Conservation (phyloP, 2,113 vertebrate genomes). For the Panthera leo region DNA sequence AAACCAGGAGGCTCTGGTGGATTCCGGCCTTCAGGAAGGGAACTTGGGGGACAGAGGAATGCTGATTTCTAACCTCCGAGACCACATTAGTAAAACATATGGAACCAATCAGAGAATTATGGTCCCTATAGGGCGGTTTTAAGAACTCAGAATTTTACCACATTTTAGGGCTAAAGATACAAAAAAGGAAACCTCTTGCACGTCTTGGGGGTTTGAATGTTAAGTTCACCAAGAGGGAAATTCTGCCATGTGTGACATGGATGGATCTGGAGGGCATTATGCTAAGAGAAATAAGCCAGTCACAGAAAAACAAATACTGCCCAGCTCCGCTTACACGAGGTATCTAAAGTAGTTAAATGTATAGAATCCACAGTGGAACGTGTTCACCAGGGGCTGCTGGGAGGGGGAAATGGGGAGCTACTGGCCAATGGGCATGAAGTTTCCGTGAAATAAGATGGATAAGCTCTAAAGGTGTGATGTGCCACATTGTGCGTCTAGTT, state of each 20-base stretch:
- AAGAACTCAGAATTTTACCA: constrained; percentile 40
- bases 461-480: background rate
- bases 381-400: background rate
- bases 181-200: constrained; percentile 18
- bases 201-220: background rate
- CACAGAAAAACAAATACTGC: background rate
- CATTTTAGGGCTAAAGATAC: constrained; percentile 1
- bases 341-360: background rate
- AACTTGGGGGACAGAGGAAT: background rate
- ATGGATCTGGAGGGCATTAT: background rate
- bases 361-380: background rate
- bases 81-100: constrained; percentile 38
- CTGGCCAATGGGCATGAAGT: background rate
- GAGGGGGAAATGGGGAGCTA: no score
- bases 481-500: background rate
- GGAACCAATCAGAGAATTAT: constrained; percentile 51
- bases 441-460: background rate
- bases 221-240: background rate
- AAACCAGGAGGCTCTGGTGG: background rate
- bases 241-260: background rate
- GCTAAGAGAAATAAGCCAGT: background rate
- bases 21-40: constrained; percentile 18
- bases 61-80: constrained; percentile 36
- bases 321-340: background rate
- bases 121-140: constrained; percentile 4